These are phyloP conservation scores for Pharmacophagus antenor DNA, from an alignment of 2,888 invertebrate genomes.

Conservation along the genomic window DNA sequence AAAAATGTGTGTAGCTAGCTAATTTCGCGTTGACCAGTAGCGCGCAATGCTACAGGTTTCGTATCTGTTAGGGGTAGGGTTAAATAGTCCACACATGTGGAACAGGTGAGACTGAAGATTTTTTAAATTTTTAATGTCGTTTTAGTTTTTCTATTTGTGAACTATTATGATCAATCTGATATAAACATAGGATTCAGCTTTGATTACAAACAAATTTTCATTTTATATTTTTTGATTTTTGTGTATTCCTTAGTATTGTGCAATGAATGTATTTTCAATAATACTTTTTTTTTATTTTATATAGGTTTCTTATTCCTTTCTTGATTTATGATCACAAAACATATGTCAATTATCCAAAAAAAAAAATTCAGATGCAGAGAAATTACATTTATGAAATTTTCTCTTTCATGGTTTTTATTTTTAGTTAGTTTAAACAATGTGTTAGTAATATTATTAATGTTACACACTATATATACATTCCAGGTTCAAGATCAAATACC, in stretches of 20 bases:
- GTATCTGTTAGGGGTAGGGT: constrained; percentile 78
- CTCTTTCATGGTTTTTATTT: constrained; percentile 29
- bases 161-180: constrained; percentile 22
- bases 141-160: constrained; percentile 52
- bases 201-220: constrained; percentile 37
- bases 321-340: neutral
- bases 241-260: neutral
- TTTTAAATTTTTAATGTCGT: constrained; percentile 70
- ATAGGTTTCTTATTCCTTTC: neutral
- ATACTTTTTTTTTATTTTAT: neutral
- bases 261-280: neutral
- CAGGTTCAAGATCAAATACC: constrained; percentile 99
- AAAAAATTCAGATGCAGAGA: neutral
- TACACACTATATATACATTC: constrained; percentile 37
- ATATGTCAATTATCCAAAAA: neutral
- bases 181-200: constrained; percentile 13
- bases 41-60: constrained; percentile 82
- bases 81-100: constrained; percentile 72
- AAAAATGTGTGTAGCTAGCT: constrained; percentile 78
- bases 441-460: constrained; percentile 17
- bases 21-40: constrained; percentile 78
- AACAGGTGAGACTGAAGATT: constrained; percentile 79
- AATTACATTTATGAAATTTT: constrained; percentile 12
- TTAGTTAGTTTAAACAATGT: constrained; percentile 13
- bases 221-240: constrained; percentile 2